phyloP scores from a whole-genome alignment of 2,888 invertebrate species.

The Halocaridina rubra region DNA sequence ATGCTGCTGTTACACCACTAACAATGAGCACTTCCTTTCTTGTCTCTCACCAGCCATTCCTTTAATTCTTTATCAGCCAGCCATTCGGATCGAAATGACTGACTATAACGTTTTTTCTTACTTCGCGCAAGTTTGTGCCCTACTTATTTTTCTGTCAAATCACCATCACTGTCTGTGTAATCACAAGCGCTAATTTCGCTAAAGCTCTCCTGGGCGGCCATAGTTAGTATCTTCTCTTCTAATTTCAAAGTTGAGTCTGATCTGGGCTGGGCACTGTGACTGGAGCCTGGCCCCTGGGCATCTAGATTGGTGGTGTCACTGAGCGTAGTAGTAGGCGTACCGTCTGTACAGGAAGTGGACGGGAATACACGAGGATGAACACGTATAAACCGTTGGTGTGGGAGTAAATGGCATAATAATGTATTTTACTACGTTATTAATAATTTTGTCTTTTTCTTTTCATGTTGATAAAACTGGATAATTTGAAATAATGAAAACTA shows the following conservation, averaged over 20 bases:
- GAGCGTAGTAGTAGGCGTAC: neutral
- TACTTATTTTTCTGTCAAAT: conserved; percentile 10
- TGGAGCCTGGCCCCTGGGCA: neutral
- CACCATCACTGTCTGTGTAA: neutral
- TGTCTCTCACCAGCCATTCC: conserved; percentile 14
- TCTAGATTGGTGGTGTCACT: no score
- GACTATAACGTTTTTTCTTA: conserved; percentile 6
- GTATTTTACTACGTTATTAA: no score
- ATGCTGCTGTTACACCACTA: no score
- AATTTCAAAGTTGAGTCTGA: neutral
- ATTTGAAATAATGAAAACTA: no score
- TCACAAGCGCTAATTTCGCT: neutral
- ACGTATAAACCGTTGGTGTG: neutral
- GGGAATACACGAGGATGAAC: conserved; percentile 1
- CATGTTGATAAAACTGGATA: neutral
- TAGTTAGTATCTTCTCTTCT: neutral
- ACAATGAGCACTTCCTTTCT: conserved; percentile 11
- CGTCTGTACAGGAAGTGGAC: neutral
- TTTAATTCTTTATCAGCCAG: conserved; percentile 16
- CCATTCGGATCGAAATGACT: conserved; percentile 17
- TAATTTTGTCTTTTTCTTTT: neutral
- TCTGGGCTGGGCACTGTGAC: neutral
- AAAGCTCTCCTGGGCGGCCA: neutral
- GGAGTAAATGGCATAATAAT: neutral
- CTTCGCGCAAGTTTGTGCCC: neutral